Evolutionary conservation across 2,797 vertebrate genomes (phyloP), one percentile per base, ranked within the genome.

Genomic region (Linurgus olivaceus): DNA sequence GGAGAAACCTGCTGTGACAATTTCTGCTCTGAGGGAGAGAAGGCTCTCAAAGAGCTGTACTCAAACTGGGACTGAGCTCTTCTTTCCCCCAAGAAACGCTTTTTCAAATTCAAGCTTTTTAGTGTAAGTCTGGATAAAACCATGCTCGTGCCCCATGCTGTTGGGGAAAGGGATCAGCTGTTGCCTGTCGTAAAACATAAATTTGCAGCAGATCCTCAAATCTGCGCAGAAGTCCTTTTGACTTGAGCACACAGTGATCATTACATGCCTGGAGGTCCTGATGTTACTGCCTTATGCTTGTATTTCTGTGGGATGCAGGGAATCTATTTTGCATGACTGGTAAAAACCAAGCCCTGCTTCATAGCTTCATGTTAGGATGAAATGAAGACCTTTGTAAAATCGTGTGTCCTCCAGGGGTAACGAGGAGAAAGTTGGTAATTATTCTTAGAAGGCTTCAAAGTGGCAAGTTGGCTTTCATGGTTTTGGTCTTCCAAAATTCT

Each of bases 301-400:
- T 42, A 3, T 33, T 93, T 88, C 67, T 59, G 6, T 54, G 61
- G 25, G 37, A 21, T 70, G 47, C 65, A 50, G 44, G 40, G 35
- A 33, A 15, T 65, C n/a, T 75, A 0, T 66, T 85, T 86, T 78
- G 23, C 24, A 7, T 66, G 91, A 72, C 50, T 72, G 89, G 72
- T 92, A 89, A 84, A 74, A 96, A 38, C 79, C 45, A 73, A 91
- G 87, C 78, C 70, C 76, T 93, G 81, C 31, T 91, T 55, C 78
- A 11, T 55, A 44, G 52, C 84, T 93, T 90, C 63, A 18, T 44
- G 13, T 75, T 78, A 70, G 12, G 52, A 54, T 0, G 0, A 83
- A 88, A 81, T 62, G 48, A 86, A 78, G 75, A 54, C 44, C 54
- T 10, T 31, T 68, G 52, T 85, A 79, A 78, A 94, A 70, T 95